Evolutionary conservation across 2,888 invertebrate species (phyloP).

Genomic region (Ormyrus labotus): DNA sequence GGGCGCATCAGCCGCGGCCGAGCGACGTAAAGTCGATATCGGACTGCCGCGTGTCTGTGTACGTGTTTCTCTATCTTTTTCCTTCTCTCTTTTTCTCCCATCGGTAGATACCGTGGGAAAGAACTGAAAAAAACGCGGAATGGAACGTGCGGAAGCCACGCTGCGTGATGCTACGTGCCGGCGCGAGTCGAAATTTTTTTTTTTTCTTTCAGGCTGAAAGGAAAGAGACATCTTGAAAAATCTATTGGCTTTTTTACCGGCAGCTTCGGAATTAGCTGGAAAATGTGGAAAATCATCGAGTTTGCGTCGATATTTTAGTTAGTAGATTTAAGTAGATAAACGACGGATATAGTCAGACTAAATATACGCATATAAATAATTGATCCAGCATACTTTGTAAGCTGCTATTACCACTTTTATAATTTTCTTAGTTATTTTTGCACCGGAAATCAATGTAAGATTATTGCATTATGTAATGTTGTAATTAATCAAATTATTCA

Average conservation of each 20-base stretch:
- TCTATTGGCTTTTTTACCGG: slow-evolving; percentile 2
- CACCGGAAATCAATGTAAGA: no score
- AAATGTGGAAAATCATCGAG: no score
- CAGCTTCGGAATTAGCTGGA: background rate
- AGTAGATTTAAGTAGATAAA: no score
- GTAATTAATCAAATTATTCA: no score
- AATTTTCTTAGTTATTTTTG: no score
- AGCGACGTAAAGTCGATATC: slow-evolving; percentile 52
- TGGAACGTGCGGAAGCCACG: background rate
- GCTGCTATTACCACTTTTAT: no score
- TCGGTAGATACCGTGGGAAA: background rate
- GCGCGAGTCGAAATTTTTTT: slow-evolving; percentile 1
- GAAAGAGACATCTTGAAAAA: slow-evolving; percentile 14
- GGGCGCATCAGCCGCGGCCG: slow-evolving; percentile 4
- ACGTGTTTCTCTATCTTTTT: background rate
- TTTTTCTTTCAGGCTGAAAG: background rate
- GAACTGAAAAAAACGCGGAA: background rate
- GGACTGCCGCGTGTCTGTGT: slow-evolving; percentile 12
- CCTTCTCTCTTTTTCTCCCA: background rate
- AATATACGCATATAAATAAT: no score
- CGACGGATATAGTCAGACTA: no score
- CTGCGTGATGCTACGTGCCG: background rate
- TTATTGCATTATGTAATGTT: no score
- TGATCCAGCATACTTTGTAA: no score
- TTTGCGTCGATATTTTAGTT: no score